Conservation (phyloP, 2,113 vertebrate genomes). For the Stigmatopora nigra region DNA sequence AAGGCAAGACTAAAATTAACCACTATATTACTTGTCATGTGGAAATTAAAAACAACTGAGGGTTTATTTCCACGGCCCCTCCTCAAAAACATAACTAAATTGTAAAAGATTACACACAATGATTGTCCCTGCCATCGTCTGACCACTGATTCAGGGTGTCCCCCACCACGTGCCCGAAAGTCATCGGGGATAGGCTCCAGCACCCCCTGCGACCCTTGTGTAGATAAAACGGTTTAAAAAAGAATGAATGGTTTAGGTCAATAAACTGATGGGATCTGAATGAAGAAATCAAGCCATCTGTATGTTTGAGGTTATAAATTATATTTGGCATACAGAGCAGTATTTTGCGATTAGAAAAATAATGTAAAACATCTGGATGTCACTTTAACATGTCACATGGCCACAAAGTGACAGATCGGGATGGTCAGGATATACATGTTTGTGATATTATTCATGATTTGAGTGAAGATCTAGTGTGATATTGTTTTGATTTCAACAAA, state of each 20-base stretch:
- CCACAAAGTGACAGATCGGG: not conserved
- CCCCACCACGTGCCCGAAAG: too few species aligned
- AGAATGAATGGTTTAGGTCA: too few species aligned
- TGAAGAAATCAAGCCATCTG: not conserved
- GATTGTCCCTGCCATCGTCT: too few species aligned
- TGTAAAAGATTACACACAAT: not conserved
- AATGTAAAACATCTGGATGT: conserved; percentile 42
- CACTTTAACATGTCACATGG: conserved; percentile 7
- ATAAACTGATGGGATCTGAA: too few species aligned
- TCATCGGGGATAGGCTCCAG: too few species aligned
- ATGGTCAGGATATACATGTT: not conserved
- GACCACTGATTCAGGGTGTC: not conserved
- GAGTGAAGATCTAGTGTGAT: not conserved
- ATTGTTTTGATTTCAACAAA: not conserved
- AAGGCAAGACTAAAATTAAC: conserved; percentile 63
- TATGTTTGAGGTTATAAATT: not conserved
- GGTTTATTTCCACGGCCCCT: conserved; percentile 33
- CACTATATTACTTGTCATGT: conserved; percentile 47
- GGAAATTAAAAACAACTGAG: conserved; percentile 41
- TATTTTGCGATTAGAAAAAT: not conserved
- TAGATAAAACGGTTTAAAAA: too few species aligned
- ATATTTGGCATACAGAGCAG: not conserved
- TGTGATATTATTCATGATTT: not conserved
- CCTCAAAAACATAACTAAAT: not conserved
- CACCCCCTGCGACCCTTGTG: too few species aligned